Base-by-base conservation (phyloP, 2,113 vertebrate genomes). In the Percopsis transmontana region DNA sequence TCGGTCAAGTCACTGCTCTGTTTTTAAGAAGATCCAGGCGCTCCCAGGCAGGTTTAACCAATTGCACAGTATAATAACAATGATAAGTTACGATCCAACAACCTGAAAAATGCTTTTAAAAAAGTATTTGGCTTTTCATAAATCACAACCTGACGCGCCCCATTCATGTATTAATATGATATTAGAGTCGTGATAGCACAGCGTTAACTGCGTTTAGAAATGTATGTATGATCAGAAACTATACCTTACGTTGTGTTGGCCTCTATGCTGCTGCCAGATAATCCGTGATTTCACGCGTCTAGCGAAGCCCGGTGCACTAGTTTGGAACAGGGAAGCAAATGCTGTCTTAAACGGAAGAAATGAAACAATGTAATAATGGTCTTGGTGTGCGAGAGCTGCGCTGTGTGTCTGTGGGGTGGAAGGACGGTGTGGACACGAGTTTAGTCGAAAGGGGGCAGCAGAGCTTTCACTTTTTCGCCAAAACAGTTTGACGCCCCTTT, bases 241-340 rank as follows among this genome's bases (percentile, higher is more conserved):
- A 0, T 27, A n/a, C n/a, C 84, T 85, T 76, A 80, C 80, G 15
- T 62, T 68, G 19, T 13, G 14, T 42, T 62, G 63, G 42, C 52
- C 52, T 13, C 59, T 1, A 54, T 63, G 66, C 71, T 45, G 73
- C 51, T 53, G 76, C 40, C 45, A 45, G 24, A 0, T 45, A 0
- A 58, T 50, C 18, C 55, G 24, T 53, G 56, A 21, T 73, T 77
- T 62, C 55, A 56, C 19, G 64, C 65, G 80, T 57, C 58, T 61
- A 57, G 0, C 23, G 57, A 74, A 63, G 65, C 27, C 27, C 27
- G 27, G 57, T 20, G 63, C 57, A 70, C n/a, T 70, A n/a, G 75
- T 81, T 55, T 11, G 69, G 59, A 77, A 81, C 62, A 10, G 73
- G 72, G 81, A 75, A 70, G 72, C 67, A 76, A 80, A 82, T 3